A percentile compares a stretch with the other conserved stretches of the same genome.
phyloP scores from a whole-genome alignment of 2,113 vertebrate species.

The Barnardius zonarius region DNA sequence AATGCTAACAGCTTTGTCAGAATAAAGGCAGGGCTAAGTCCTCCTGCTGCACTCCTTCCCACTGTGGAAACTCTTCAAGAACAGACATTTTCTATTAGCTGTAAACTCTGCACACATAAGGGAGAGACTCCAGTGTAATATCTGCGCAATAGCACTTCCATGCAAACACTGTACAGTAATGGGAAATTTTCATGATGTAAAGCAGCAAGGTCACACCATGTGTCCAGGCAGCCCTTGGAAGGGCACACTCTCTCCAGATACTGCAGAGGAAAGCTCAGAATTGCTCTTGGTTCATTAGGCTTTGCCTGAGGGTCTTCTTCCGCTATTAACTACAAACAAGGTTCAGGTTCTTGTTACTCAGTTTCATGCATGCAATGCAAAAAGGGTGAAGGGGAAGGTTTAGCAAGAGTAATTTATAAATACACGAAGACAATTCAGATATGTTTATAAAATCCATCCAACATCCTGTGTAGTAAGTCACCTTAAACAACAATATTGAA shows the following conservation, averaged over 20 bases:
- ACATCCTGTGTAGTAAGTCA: slow-evolving; percentile 48
- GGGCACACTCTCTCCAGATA: slow-evolving; percentile 59
- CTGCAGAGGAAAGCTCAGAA: slow-evolving; percentile 61
- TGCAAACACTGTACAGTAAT: slow-evolving; percentile 28
- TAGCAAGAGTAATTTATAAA: slow-evolving; percentile 58
- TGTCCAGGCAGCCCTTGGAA: slow-evolving; percentile 64
- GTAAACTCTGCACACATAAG: slow-evolving; percentile 3
- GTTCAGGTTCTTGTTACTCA: slow-evolving; percentile 59
- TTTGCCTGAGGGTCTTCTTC: slow-evolving; percentile 71
- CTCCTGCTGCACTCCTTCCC: slow-evolving; percentile 26
- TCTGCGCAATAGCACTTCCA: slow-evolving; percentile 51
- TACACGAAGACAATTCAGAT: slow-evolving; percentile 49
- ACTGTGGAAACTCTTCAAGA: slow-evolving; percentile 23
- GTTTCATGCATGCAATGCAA: slow-evolving; percentile 41
- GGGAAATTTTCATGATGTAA: slow-evolving; percentile 55
- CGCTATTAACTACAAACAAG: slow-evolving; percentile 73
- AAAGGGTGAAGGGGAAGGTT: slow-evolving; percentile 65
- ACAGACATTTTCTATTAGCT: slow-evolving; percentile 59
- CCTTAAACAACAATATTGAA: slow-evolving; percentile 61
- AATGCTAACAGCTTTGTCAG: slow-evolving; percentile 60
- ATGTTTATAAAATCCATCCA: slow-evolving; percentile 56
- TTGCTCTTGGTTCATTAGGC: slow-evolving; percentile 74
- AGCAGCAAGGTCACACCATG: slow-evolving; percentile 70
- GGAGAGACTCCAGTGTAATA: slow-evolving; percentile 21
- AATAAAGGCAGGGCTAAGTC: slow-evolving; percentile 60